Evolutionary conservation across 2,797 vertebrate species (phyloP), one percentile per base, ranked within the genome.

Genomic region (Threskiornis aethiopicus): DNA sequence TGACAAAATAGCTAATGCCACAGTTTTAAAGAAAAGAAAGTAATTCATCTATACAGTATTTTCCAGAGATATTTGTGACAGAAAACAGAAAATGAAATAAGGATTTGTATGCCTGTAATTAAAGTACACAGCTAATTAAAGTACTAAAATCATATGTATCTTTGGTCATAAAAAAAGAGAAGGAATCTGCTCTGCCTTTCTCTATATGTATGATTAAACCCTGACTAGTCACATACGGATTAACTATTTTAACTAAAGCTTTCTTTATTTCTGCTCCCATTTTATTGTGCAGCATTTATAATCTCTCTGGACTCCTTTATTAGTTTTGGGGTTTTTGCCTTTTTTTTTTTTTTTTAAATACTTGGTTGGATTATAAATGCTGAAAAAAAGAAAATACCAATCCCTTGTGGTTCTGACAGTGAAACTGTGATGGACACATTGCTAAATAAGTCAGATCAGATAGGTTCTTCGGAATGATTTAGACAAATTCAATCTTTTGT

Each of bases 61-160:
- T 89, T 44, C 29, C 54, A 77, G 83, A 70, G 33, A 59, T 64
- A 28, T 70, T 51, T 58, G 31, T 61, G 47, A 46, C 54, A 73
- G 70, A n/a, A 89, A 87, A 24, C 66, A 89, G 79, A 84, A 86
- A 73, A 42, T 70, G 55, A 92, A 79, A 55, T n/a, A 59, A 83
- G 46, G 41, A 22, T 44, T 87, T 80, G 21, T 42, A 20, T 72
- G 75, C n/a, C 37, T 87, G 76, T 78, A 75, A 61, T 57, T 87
- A 77, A 77, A 87, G 20, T 9, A 67, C 44, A 9, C 12, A 84
- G 62, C 59, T 95, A 89, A 90, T 87, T 94, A 89, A 94, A 94
- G 61, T 39, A 71, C 46, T 83, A 57, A 47, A 89, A 93, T 91
- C 51, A 28, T 16, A 62, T 29, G 21, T 33, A 39, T 42, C 52